A percentile compares a stretch with the other conserved stretches of the same genome.
phyloP scores from a whole-genome alignment of 2,797 vertebrate genomes.

The Atherinosoma microstoma region DNA sequence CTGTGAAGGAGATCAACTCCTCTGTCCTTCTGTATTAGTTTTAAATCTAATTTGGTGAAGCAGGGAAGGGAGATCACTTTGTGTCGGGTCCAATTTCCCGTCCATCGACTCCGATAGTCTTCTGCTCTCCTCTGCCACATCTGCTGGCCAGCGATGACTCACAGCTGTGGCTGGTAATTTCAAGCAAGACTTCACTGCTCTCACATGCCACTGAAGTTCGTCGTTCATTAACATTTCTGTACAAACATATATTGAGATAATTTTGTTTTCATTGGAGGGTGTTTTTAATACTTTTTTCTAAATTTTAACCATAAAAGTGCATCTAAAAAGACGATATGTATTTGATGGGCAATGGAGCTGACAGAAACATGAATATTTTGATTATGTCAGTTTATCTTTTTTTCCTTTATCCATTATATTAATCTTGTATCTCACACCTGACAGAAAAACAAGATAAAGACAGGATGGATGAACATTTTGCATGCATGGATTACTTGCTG shows the following conservation, averaged over 20 bases:
- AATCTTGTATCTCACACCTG: neutral
- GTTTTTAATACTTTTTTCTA: neutral
- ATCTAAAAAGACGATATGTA: neutral
- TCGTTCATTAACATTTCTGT: neutral
- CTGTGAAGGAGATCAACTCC: conserved; percentile 35
- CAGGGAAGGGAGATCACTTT: conserved; percentile 45
- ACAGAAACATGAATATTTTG: neutral
- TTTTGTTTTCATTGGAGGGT: neutral
- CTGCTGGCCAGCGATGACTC: conserved; percentile 34
- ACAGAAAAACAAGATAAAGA: neutral
- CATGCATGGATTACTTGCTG: neutral
- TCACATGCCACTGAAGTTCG: neutral
- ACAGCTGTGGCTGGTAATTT: conserved; percentile 17
- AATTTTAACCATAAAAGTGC: neutral
- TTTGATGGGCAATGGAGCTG: neutral
- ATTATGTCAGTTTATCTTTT: neutral
- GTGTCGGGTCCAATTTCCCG: conserved; percentile 60
- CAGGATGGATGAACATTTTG: neutral
- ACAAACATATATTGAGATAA: neutral
- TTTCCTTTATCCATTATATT: neutral
- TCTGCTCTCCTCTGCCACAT: conserved; percentile 25
- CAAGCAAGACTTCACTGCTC: neutral
- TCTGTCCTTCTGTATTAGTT: conserved; percentile 45
- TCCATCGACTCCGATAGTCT: conserved; percentile 1
- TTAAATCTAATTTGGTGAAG: conserved; percentile 50